A percentile compares a stretch with the other conserved stretches of the same genome.
Evolutionary conservation across 2,888 invertebrate genomes (phyloP).

Genomic region (Eilema griseolum): DNA sequence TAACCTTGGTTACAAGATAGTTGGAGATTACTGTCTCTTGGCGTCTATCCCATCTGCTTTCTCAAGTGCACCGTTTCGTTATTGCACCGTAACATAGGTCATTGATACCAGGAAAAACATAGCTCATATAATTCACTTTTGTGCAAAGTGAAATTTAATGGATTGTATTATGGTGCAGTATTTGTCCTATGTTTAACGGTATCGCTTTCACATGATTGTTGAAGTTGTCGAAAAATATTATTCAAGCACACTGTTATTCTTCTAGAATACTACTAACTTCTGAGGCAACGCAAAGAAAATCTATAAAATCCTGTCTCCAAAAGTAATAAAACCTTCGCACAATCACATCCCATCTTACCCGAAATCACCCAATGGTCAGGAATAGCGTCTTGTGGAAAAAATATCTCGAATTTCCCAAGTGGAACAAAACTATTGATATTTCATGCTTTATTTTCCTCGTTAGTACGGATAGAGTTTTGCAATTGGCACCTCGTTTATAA

Average conservation of each 20-base stretch:
- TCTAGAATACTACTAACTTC: background rate
- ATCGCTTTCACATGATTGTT: too few relatives aligned
- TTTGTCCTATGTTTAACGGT: too few relatives aligned
- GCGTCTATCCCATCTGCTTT: too few relatives aligned
- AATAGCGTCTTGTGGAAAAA: slow-evolving; percentile 28
- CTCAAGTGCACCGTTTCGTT: too few relatives aligned
- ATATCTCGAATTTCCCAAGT: slow-evolving; percentile 19
- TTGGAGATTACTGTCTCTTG: too few relatives aligned
- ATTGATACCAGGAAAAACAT: too few relatives aligned
- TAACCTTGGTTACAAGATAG: too few relatives aligned
- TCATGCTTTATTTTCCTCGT: slow-evolving; percentile 50
- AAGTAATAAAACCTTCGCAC: slow-evolving; percentile 41
- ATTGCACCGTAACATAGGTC: too few relatives aligned
- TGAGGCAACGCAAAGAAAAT: background rate
- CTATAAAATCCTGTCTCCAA: slow-evolving; percentile 21
- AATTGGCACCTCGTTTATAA: slow-evolving; percentile 55
- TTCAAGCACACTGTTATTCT: background rate
- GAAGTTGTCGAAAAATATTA: background rate
- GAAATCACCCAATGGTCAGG: slow-evolving; percentile 30
- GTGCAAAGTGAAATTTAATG: too few relatives aligned
- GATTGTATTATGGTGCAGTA: too few relatives aligned
- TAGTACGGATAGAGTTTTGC: slow-evolving; percentile 41
- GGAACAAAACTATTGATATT: slow-evolving; percentile 34
- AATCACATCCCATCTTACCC: slow-evolving; percentile 33
- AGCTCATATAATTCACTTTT: too few relatives aligned